Evolutionary conservation across 1,140 invertebrate species (phyloP), one percentile per base, ranked within the genome.

Genomic region (Neocloeon triangulifer): DNA sequence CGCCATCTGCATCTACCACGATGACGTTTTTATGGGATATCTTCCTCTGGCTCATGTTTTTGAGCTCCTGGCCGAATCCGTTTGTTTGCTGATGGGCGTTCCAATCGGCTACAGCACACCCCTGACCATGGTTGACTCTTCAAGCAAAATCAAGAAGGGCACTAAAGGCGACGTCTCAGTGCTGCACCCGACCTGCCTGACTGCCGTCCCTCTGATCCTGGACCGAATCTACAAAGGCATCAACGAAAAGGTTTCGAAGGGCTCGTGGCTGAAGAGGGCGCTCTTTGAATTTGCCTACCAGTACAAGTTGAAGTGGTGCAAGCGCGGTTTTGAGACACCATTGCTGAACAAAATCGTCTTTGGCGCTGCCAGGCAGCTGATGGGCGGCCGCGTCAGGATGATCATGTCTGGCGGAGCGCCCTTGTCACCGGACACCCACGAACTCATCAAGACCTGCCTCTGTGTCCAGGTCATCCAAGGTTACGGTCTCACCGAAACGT

Each of bases 401-500:
- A 75, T 97, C 49, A 65, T 96, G 34, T 70, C 68, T 12, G 94
- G 94, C 32, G 91, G 91, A 37, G 94, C 94, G 20, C 91, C 91
- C 14, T 59, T 99, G 0, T 82, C 82, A n/a, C 69, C 84, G 2
- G 86, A 95, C 45, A 96, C 91, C 6, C 91, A 98, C 47, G 69
- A 75, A 43, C 91, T 95, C 51, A 82, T 95, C 41, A 78, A 89
- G 49, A 71, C 82, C 34, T 92, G 86, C 49, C 64, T 98, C 15
- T 94, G 85, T 49, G 73, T 80, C 25, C 73, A 75, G 26, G 69
- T 97, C 15, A 68, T 82, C 29, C 86, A 92, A 50, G 94, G 92
- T 27, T 98, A 98, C 58, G 94, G 92, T 5, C 66, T 97, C 20
- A 98, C 94, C 2, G 92, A 98, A 65, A 95, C 89, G 7, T 80